A percentile compares a stretch with the other conserved stretches of the same genome.
phyloP scores from a whole-genome alignment of 92 coral and sea anemone genomes.

The Chrysogorgia sp. region DNA sequence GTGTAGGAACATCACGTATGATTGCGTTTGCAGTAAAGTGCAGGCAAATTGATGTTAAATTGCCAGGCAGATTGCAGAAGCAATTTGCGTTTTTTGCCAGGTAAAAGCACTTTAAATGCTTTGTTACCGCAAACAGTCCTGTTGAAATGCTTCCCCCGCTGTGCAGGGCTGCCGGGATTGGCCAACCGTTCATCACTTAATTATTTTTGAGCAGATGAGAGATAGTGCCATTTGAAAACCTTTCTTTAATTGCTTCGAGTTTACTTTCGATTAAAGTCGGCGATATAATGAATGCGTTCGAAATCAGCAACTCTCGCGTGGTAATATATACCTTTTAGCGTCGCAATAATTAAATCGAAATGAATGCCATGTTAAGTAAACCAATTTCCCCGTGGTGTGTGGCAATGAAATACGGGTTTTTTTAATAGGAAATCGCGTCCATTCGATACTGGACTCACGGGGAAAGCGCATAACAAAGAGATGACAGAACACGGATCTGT shows the following conservation, averaged over 20 bases:
- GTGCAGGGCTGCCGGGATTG: constrained; percentile 1
- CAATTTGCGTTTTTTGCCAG: neutral
- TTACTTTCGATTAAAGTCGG: constrained; percentile 32
- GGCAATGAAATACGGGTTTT: neutral
- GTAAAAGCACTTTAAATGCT: constrained; percentile 9
- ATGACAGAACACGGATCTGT: neutral
- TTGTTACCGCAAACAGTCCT: neutral
- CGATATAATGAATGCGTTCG: constrained; percentile 22
- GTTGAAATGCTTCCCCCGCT: constrained; percentile 1
- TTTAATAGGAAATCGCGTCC: neutral
- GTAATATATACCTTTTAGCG: neutral
- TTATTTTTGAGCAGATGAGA: constrained; percentile 45
- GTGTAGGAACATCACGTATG: neutral
- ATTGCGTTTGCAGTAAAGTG: neutral
- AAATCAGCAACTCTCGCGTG: neutral
- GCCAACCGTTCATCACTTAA: constrained; percentile 30
- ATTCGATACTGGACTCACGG: neutral
- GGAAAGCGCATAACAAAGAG: neutral
- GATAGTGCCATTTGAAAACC: constrained; percentile 25
- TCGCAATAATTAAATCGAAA: constrained; percentile 6
- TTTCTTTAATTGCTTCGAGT: constrained; percentile 32
- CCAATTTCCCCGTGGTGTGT: neutral
- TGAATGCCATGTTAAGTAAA: neutral
- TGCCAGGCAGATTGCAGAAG: neutral
- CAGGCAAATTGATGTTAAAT: neutral